These are phyloP conservation scores for Thermophis baileyi DNA, from an alignment of 2,113 vertebrate genomes.

Conservation along the genomic window DNA sequence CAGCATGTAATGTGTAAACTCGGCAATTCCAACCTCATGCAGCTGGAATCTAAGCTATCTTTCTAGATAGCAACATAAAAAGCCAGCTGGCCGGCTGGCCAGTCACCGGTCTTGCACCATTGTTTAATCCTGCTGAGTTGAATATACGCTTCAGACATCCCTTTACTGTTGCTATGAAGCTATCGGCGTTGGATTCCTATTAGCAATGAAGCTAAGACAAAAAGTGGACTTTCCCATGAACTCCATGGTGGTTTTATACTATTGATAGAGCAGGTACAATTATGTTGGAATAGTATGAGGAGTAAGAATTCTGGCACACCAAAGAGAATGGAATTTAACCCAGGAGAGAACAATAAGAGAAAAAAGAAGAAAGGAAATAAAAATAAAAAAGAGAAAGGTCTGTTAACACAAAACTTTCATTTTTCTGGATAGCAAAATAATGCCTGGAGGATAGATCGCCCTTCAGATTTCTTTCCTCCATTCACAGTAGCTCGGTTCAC, in stretches of 20 bases:
- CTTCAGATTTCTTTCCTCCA: background rate
- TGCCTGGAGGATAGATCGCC: slow-evolving; percentile 11
- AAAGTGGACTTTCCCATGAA: slow-evolving; percentile 17
- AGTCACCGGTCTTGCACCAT: background rate
- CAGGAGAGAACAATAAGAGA: slow-evolving; percentile 34
- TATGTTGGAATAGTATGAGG: slow-evolving; percentile 34
- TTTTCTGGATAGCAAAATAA: background rate
- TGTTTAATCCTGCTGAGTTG: background rate
- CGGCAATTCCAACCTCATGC: background rate
- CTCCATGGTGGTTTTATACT: slow-evolving; percentile 20
- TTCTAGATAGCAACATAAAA: background rate
- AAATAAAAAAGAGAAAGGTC: slow-evolving; percentile 11
- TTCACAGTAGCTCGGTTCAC: slow-evolving; percentile 28
- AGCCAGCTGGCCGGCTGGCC: background rate
- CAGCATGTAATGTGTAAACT: background rate
- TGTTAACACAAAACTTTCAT: slow-evolving; percentile 26
- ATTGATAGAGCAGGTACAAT: slow-evolving; percentile 23
- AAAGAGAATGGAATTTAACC: slow-evolving; percentile 30
- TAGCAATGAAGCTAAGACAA: slow-evolving; percentile 11
- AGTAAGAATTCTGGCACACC: slow-evolving; percentile 21
- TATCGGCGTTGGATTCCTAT: background rate
- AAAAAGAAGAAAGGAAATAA: slow-evolving; percentile 10
- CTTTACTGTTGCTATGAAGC: background rate
- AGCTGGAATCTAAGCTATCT: background rate
- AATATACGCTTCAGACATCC: background rate